Conservation (phyloP, 2,797 vertebrate genomes). For the Danio kyathit region DNA sequence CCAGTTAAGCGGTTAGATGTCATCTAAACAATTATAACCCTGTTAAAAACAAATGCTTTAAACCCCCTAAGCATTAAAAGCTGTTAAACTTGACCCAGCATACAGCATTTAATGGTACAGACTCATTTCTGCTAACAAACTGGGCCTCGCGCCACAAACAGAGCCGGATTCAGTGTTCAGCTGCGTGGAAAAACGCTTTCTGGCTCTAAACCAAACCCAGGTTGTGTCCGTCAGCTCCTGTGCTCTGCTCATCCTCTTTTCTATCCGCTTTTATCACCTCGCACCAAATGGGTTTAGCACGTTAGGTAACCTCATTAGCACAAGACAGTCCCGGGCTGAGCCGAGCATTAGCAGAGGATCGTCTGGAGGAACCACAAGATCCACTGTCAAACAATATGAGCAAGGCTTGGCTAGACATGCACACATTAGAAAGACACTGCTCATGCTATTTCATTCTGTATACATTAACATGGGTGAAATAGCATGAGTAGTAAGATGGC, state of each 20-base stretch:
- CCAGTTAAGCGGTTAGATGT: background rate
- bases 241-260: conserved; percentile 32
- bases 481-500: background rate
- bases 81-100: conserved; percentile 12
- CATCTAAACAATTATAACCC: conserved; percentile 10
- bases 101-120: background rate
- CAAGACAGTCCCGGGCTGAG: conserved; percentile 27
- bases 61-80: background rate
- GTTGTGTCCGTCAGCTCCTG: conserved; percentile 12
- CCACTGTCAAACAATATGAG: conserved; percentile 2
- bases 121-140: background rate
- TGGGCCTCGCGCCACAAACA: conserved; percentile 18
- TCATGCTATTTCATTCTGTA: background rate
- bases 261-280: conserved; percentile 44
- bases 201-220: background rate
- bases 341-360: conserved; percentile 34
- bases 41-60: conserved; percentile 7
- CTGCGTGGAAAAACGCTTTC: background rate
- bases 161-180: background rate
- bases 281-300: conserved; percentile 42
- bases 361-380: background rate
- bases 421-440: background rate
- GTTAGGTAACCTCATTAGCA: conserved; percentile 52
- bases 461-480: background rate
- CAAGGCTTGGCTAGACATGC: background rate